Percentiles rank a stretch among this genome's conserved stretches.
These are phyloP conservation scores for Nansenia antarctica DNA, from an alignment of 2,113 vertebrate species.

Conservation along the genomic window DNA sequence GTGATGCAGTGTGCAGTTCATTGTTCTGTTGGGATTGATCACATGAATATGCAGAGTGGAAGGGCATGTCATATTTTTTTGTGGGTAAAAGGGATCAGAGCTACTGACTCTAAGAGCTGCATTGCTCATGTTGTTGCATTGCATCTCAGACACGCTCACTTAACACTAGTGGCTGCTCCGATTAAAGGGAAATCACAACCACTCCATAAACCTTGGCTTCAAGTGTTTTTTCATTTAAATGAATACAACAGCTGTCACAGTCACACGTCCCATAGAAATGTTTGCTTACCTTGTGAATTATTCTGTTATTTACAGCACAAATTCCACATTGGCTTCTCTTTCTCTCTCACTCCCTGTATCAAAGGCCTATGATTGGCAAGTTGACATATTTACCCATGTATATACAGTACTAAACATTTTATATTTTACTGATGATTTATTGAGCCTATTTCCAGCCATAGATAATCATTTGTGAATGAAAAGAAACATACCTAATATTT, in stretches of 20 bases:
- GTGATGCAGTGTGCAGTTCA: slow-evolving; percentile 5
- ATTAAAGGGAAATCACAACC: slow-evolving; percentile 19
- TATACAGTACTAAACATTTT: too few species aligned
- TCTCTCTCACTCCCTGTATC: too few species aligned
- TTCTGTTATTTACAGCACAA: neutral
- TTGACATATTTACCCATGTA: too few species aligned
- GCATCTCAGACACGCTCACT: slow-evolving; percentile 17
- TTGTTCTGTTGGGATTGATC: slow-evolving; percentile 17
- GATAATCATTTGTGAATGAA: too few species aligned
- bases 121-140: slow-evolving; percentile 12
- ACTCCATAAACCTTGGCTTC: slow-evolving; percentile 38
- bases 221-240: slow-evolving; percentile 29
- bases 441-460: too few species aligned
- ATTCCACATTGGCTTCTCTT: too few species aligned
- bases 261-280: slow-evolving; percentile 20
- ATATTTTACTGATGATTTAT: too few species aligned
- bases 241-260: slow-evolving; percentile 31
- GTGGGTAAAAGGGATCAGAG: neutral
- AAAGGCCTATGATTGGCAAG: too few species aligned
- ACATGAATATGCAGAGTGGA: slow-evolving; percentile 31
- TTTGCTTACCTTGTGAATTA: slow-evolving; percentile 12
- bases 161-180: slow-evolving; percentile 5
- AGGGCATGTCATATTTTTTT: neutral
- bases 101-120: neutral
- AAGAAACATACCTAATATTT: too few species aligned